Conservation (phyloP, 64 coral and sea anemone species). For the Acropora tenuis region DNA sequence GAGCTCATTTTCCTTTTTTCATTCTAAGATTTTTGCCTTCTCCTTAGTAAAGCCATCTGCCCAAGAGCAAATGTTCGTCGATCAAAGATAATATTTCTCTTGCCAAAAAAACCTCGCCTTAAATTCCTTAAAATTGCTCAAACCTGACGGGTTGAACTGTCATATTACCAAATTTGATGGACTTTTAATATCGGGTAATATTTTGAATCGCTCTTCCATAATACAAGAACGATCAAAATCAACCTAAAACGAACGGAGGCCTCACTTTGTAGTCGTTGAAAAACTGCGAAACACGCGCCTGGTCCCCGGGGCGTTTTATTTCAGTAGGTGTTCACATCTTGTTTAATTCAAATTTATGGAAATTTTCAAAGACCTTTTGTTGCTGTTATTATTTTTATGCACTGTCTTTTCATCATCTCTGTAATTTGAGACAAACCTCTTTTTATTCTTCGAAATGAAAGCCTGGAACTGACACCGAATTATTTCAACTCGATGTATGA, state of each 20-base stretch:
- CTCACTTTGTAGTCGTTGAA: too few relatives aligned
- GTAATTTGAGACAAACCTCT: too few relatives aligned
- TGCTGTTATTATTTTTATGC: too few relatives aligned
- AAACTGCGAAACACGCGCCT: too few relatives aligned
- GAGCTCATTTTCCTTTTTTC: neutral
- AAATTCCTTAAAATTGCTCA: neutral
- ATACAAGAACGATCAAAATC: neutral
- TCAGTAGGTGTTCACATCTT: too few relatives aligned
- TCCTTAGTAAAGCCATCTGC: neutral
- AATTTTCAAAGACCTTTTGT: too few relatives aligned
- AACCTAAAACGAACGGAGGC: neutral
- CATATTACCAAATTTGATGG: neutral
- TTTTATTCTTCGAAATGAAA: too few relatives aligned
- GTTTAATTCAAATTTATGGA: too few relatives aligned
- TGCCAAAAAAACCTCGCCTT: constrained; percentile 13
- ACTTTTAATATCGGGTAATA: neutral
- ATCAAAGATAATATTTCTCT: constrained; percentile 4
- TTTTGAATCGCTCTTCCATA: neutral
- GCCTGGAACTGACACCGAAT: too few relatives aligned
- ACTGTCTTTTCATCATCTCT: too few relatives aligned
- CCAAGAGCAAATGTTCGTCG: neutral
- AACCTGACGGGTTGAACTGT: neutral
- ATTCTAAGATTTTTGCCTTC: neutral
- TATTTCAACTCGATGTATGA: too few relatives aligned
- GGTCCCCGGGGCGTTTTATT: too few relatives aligned